Percentiles rank a stretch among this genome's conserved stretches.
Evolutionary conservation across 2,797 vertebrate genomes (phyloP).

Genomic region (Catharus ustulatus): DNA sequence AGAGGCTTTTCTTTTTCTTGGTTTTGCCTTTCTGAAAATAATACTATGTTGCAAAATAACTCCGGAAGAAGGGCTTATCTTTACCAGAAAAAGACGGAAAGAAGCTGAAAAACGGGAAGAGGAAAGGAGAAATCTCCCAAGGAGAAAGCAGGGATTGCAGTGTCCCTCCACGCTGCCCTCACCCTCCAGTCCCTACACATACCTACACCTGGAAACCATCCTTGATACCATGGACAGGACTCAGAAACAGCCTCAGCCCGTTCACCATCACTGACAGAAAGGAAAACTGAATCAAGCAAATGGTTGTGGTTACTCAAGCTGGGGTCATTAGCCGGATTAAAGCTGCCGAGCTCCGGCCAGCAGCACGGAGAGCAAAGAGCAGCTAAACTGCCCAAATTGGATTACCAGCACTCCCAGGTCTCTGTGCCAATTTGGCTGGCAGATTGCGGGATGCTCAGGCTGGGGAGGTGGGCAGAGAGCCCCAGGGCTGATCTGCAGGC

Average conservation of each 20-base stretch:
- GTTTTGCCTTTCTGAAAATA: constrained; percentile 57
- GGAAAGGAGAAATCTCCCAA: not conserved
- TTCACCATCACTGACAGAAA: not conserved
- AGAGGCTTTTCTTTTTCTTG: constrained; percentile 62
- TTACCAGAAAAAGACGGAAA: not conserved
- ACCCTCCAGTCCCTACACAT: not conserved
- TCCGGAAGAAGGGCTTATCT: constrained; percentile 26
- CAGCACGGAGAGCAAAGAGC: constrained; percentile 53
- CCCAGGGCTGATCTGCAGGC: not conserved
- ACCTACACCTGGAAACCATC: not conserved
- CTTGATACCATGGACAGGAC: not conserved
- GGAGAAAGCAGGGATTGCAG: not conserved
- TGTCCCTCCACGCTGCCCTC: not conserved
- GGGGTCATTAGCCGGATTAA: constrained; percentile 70
- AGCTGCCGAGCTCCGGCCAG: constrained; percentile 35
- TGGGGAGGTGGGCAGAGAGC: not conserved
- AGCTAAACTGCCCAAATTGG: constrained; percentile 70
- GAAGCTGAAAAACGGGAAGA: not conserved
- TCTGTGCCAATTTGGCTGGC: constrained; percentile 48
- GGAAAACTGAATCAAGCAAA: constrained; percentile 53
- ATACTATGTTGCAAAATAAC: constrained; percentile 37
- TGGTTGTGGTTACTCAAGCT: not conserved
- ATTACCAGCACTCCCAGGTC: constrained; percentile 13
- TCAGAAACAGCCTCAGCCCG: not conserved
- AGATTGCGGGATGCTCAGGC: not conserved